Evolutionary conservation across 2,888 invertebrate genomes (phyloP).

Genomic region (Watsonalla cultraria): DNA sequence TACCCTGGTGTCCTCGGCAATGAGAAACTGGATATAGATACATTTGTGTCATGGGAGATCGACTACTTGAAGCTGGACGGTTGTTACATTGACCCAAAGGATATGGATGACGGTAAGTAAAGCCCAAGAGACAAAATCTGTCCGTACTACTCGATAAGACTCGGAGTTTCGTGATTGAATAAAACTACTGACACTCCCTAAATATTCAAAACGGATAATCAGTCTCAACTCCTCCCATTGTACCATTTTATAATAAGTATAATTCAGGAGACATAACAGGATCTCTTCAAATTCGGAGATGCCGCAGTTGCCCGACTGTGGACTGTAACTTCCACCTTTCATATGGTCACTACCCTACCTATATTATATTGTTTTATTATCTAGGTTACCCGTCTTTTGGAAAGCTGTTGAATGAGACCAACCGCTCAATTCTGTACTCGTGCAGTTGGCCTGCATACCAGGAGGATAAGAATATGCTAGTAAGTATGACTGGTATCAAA

Average conservation of each 20-base stretch:
- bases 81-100: slow-evolving; percentile 81
- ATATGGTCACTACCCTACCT: too few species aligned
- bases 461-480: slow-evolving; percentile 60
- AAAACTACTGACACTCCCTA: too few species aligned
- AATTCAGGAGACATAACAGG: too few species aligned
- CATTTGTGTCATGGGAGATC: slow-evolving; percentile 88
- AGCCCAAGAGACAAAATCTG: not conserved
- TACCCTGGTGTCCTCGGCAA: slow-evolving; percentile 86
- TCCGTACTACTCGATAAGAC: not conserved
- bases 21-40: slow-evolving; percentile 83
- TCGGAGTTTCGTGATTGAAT: too few species aligned
- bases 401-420: slow-evolving; percentile 83
- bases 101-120: slow-evolving; percentile 74
- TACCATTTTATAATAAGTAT: too few species aligned
- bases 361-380: too few species aligned
- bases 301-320: too few species aligned
- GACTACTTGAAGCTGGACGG: slow-evolving; percentile 92
- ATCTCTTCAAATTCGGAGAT: too few species aligned
- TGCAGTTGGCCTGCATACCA: slow-evolving; percentile 93
- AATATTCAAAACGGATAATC: too few species aligned
- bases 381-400: slow-evolving; percentile 87
- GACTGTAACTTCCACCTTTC: not conserved
- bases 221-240: too few species aligned
- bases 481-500: slow-evolving; percentile 14
- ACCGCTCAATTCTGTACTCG: slow-evolving; percentile 87